Evolutionary conservation across 2,797 vertebrate genomes (phyloP), one percentile per base, ranked within the genome.

Genomic region (Neopelma chrysocephalum): DNA sequence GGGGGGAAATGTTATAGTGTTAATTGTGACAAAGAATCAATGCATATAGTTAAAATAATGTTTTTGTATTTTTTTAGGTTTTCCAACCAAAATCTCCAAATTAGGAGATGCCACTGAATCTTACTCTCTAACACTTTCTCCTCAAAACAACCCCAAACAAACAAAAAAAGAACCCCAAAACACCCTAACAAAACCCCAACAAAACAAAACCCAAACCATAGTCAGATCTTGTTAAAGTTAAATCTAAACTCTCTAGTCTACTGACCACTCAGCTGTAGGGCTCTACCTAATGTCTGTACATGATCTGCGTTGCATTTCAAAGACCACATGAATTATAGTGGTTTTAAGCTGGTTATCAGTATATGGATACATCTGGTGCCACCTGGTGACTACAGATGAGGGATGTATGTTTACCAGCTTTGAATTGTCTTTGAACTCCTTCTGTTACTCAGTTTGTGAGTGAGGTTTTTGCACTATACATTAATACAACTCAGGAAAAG

Each of bases 261-360:
- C 18, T 40, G 40, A 56, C 40, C 15, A 21, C n/a, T 72, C 60
- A 70, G 25, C n/a, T 56, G 2, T 17, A 42, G 31, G 12, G 8
- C 20, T 82, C 16, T 47, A 20, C 22, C 14, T 36, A 43, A 62
- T 13, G n/a, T 23, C 17, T 1, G 1, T 29, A 6, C 0, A 0
- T 56, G 42, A 70, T 57, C 27, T 32, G 48, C 48, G 58, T 64
- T 94, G 9, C 27, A 32, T 80, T 79, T 84, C 27, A 10, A 70
- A 51, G 38, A 38, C 6, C 11, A 3, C 8, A 4, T 9, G 2
- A 16, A 9, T 85, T 93, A 26, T 42, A 32, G 8, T 38, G 16
- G 11, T 29, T 85, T 87, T 60, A 60, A 69, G 7, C 27, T 78
- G 32, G 72, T 90, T 60, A 48, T 38, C 51, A 53, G 10, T 69